Conservation (phyloP, 92 coral and sea anemone species). For the Palythoa grandiflora region DNA sequence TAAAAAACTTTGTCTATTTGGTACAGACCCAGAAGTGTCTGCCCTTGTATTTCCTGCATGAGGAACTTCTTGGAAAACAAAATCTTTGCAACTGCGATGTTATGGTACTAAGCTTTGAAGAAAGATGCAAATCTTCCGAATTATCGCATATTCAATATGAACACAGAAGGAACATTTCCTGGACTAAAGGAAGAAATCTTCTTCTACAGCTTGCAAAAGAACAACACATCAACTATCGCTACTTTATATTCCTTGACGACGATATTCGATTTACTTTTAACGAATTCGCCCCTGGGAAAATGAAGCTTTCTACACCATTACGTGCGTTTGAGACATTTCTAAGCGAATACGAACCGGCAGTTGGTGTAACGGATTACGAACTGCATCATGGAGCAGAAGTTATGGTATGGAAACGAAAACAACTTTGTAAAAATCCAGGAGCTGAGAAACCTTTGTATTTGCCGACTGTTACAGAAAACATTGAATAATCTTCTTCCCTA, state of each 20-base stretch:
- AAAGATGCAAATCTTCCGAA: not conserved
- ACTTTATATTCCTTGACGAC: conserved; percentile 46
- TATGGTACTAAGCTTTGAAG: conserved; percentile 40
- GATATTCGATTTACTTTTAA: conserved; percentile 49
- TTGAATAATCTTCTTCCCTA: conserved; percentile 55
- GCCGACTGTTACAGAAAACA: conserved; percentile 38
- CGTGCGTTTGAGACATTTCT: conserved; percentile 50
- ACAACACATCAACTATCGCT: conserved; percentile 17
- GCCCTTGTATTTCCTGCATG: not conserved
- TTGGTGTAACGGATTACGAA: conserved; percentile 57
- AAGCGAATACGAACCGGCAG: conserved; percentile 46
- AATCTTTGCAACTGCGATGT: conserved; percentile 40
- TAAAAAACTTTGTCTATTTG: not conserved
- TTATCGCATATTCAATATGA: conserved; percentile 29
- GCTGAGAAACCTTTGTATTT: conserved; percentile 5
- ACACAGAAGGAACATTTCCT: conserved; percentile 31
- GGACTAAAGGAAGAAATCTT: conserved; percentile 52
- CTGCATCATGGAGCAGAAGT: conserved; percentile 43
- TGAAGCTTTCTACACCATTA: conserved; percentile 42
- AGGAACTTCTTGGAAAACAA: not conserved
- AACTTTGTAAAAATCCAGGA: conserved; percentile 29
- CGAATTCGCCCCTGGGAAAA: conserved; percentile 11
- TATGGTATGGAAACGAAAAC: conserved; percentile 27
- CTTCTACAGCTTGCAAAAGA: conserved; percentile 37
- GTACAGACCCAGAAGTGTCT: conserved; percentile 20